Evolutionary conservation across 1,140 invertebrate genomes (phyloP).

Genomic region (Caerostris darwini): DNA sequence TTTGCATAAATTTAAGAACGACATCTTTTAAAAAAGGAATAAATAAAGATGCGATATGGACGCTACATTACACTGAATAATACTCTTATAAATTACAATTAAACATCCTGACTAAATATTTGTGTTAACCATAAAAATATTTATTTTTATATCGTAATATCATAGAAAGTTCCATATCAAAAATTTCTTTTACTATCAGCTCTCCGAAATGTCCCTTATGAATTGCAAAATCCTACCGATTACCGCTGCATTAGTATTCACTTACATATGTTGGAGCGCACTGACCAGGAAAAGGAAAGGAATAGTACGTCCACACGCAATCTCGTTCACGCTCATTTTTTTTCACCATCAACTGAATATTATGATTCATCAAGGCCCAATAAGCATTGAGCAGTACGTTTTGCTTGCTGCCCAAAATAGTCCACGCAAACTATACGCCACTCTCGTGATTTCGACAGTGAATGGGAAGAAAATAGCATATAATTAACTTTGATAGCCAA

Average conservation of each 20-base stretch:
- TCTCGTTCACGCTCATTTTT: conserved; percentile 32
- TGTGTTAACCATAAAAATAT: too few relatives aligned
- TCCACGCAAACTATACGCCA: not conserved
- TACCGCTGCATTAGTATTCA: not conserved
- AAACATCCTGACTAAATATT: too few relatives aligned
- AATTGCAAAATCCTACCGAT: conserved; percentile 25
- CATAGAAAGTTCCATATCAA: too few relatives aligned
- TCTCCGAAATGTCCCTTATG: not conserved
- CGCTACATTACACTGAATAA: too few relatives aligned
- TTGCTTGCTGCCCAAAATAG: conserved; percentile 43
- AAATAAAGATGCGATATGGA: too few relatives aligned
- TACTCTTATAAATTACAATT: too few relatives aligned
- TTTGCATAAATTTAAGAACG: too few relatives aligned
- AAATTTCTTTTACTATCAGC: not conserved
- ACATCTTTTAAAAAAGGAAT: too few relatives aligned
- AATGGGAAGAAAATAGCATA: conserved; percentile 14
- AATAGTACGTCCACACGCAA: conserved; percentile 40
- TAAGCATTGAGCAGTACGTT: not conserved
- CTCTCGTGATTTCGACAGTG: not conserved
- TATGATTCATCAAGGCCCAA: conserved; percentile 3
- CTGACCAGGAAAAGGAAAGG: conserved; percentile 50
- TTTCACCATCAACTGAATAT: conserved; percentile 22
- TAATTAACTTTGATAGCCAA: conserved; percentile 6
- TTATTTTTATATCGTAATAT: too few relatives aligned
- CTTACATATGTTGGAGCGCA: not conserved